phyloP scores from a whole-genome alignment of 64 coral and sea anemone species.

The Acropora yongei region DNA sequence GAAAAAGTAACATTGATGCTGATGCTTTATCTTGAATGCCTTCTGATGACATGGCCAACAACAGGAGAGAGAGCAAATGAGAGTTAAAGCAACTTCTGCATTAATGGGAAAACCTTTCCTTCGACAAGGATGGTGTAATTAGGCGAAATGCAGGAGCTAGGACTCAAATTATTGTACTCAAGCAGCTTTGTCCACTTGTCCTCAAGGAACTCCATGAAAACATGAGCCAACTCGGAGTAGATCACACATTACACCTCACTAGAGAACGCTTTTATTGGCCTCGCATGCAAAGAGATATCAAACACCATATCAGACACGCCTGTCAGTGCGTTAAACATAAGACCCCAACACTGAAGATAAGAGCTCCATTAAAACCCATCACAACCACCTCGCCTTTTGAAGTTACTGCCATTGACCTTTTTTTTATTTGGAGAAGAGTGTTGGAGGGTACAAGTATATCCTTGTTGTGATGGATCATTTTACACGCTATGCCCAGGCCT shows the following conservation, averaged over 20 bases:
- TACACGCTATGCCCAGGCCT: slow-evolving; percentile 11
- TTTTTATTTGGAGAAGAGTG: slow-evolving; percentile 18
- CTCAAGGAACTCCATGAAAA: slow-evolving; percentile 20
- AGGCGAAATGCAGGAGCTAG: neutral
- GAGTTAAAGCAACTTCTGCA: slow-evolving; percentile 8
- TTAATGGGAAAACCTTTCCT: slow-evolving; percentile 36
- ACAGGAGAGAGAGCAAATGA: neutral
- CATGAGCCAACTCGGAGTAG: slow-evolving; percentile 24
- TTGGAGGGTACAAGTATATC: slow-evolving; percentile 29
- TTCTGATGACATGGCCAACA: neutral
- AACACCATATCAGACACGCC: slow-evolving; percentile 14
- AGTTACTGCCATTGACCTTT: slow-evolving; percentile 12
- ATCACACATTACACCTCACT: slow-evolving; percentile 5
- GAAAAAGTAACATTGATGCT: slow-evolving; percentile 18
- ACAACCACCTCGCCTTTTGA: slow-evolving; percentile 27
- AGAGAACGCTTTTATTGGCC: slow-evolving; percentile 45
- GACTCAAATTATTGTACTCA: slow-evolving; percentile 22
- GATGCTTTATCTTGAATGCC: slow-evolving; percentile 27
- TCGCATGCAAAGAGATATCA: slow-evolving; percentile 33
- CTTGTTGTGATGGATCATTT: slow-evolving; percentile 31
- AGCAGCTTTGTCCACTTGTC: neutral
- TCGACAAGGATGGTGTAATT: slow-evolving; percentile 38
- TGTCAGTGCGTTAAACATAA: slow-evolving; percentile 27
- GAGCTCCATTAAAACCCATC: slow-evolving; percentile 37
- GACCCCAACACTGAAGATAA: neutral